Base-by-base conservation (phyloP, 2,113 vertebrate genomes). In the Vanacampus margaritifer region DNA sequence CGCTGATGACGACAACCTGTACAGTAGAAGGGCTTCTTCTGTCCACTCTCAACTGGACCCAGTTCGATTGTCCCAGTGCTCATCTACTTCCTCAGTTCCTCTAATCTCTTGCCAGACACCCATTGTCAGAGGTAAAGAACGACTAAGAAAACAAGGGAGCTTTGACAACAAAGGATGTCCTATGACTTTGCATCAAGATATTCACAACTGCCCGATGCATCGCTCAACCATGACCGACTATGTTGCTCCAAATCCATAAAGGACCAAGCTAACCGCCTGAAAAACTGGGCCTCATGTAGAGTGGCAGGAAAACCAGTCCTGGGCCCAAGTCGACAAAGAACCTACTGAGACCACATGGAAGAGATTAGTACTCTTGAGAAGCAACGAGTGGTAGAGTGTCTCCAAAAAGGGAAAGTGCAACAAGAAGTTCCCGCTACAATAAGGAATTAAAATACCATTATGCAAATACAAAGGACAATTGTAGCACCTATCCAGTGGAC, bases 51-150 rank as follows among this genome's bases (percentile, higher is more conserved):
- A 51, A 66, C 56, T 72, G 62, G 84, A 90, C 58, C 67, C 67
- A 13, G 60, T 85, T 64, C 62, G 79, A 73, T 87, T 85, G 65
- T 89, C 88, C 66, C 86, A 88, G 62, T 89, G 83, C 69, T 88
- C 87, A 28, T 80, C 88, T 19, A 54, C 84, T 21, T 88, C 89
- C 35, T 89, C 93, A 0, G 89, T 93, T 79, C 92, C 91, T 0
- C 91, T 95, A 3, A 75, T 94, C 62, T 90, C 93, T 62, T 93
- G 91, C 74, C 94, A 94, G 81, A 88, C 85, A 72, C 64, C 74
- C 71, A 76, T 74, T 65, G 63, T 69, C 53, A 88, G 67, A 78
- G 71, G 84, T 76, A 78, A 89, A 91, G 80, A 92, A 86, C 90
- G 71, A 39, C 86, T 82, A 35, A 80, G 82, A 71, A 81, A 87